phyloP scores from a whole-genome alignment of 2,888 invertebrate genomes.

The Galerucella nymphaeae region DNA sequence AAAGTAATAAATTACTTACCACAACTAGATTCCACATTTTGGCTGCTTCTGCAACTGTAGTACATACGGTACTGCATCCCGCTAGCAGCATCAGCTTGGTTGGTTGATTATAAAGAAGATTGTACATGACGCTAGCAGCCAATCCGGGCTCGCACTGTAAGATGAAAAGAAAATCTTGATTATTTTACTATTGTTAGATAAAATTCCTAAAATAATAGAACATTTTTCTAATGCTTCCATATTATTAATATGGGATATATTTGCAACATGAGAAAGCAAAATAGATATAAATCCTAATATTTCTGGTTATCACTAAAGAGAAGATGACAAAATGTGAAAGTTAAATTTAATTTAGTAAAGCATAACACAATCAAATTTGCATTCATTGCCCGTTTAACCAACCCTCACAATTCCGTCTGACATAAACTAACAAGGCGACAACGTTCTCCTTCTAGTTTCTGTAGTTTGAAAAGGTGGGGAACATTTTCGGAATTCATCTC shows the following conservation, averaged over 20 bases:
- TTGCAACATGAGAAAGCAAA: no score
- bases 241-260: no score
- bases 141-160: slow-evolving; percentile 96
- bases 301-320: background rate
- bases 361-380: slow-evolving; percentile 14
- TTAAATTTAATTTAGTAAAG: slow-evolving; percentile 7
- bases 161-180: slow-evolving; percentile 6
- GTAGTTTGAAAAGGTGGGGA: background rate
- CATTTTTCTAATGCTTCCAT: no score
- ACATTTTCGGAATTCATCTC: background rate
- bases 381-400: slow-evolving; percentile 12
- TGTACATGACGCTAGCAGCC: slow-evolving; percentile 98
- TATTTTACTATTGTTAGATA: no score
- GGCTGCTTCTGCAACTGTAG: slow-evolving; percentile 98
- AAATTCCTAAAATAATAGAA: no score
- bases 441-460: background rate
- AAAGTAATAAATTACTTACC: slow-evolving; percentile 72
- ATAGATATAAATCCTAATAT: no score
- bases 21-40: slow-evolving; percentile 99
- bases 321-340: slow-evolving; percentile 28
- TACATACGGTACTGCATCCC: slow-evolving; percentile 98
- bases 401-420: slow-evolving; percentile 10
- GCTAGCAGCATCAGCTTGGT: slow-evolving; percentile 93
- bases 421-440: background rate
- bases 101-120: slow-evolving; percentile 94